These are phyloP conservation scores for Sebastes iracundus DNA, from an alignment of 2,797 vertebrate species.

Conservation along the genomic window DNA sequence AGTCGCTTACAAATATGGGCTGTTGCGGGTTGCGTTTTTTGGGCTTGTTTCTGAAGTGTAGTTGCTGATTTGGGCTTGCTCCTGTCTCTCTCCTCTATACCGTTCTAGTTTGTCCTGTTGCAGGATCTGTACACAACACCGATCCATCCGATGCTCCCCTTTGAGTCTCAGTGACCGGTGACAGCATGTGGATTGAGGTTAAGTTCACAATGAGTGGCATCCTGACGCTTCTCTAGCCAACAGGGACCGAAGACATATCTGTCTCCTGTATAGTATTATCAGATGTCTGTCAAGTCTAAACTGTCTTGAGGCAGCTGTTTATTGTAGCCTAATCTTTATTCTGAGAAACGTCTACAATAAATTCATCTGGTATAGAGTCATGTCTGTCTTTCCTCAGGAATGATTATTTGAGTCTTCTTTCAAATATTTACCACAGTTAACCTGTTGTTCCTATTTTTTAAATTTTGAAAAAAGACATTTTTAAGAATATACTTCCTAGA, in stretches of 20 bases:
- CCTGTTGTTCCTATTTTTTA: background rate
- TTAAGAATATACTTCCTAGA: background rate
- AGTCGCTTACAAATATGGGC: no score
- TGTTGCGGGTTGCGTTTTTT: accelerated
- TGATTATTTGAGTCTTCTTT: background rate
- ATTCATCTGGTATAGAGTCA: background rate
- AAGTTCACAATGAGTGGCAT: background rate
- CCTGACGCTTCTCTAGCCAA: background rate
- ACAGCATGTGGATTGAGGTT: background rate
- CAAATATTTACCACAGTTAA: background rate
- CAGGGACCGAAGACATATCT: background rate
- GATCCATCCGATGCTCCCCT: accelerated
- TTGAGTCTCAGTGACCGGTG: background rate
- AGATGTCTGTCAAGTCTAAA: background rate
- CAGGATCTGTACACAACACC: no score
- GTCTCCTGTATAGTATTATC: background rate
- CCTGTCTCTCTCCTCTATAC: no score
- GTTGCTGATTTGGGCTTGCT: no score
- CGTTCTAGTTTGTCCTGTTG: no score
- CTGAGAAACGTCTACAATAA: background rate
- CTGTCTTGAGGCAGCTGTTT: background rate
- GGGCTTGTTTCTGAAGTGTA: no score
- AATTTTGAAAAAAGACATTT: background rate
- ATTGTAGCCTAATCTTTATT: background rate
- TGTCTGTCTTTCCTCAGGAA: background rate